These are phyloP conservation scores for Dicerorhinus sumatrensis DNA, from an alignment of 2,113 vertebrate genomes.

Conservation along the genomic window DNA sequence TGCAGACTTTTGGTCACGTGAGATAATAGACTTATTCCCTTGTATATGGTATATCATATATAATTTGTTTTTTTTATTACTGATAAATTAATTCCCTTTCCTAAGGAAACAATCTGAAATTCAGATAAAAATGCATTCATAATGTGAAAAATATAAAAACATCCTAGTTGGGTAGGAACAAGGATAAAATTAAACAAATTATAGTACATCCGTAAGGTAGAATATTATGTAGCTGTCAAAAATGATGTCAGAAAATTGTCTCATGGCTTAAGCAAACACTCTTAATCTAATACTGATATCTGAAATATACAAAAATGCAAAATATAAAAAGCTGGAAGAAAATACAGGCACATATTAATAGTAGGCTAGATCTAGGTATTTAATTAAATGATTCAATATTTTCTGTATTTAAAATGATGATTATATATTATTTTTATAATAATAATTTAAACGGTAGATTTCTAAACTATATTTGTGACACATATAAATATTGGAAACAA, in stretches of 20 bases:
- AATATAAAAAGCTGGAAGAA: neutral
- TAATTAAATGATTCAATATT: constrained; percentile 23
- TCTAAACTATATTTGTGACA: neutral
- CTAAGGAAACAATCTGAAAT: constrained; percentile 30
- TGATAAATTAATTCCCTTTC: neutral
- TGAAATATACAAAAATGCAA: neutral
- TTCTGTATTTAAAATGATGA: constrained; percentile 12
- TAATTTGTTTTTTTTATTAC: neutral
- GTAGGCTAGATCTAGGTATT: neutral
- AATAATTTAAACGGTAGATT: neutral
- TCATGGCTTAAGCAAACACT: neutral
- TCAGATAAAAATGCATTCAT: neutral
- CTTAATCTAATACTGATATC: neutral
- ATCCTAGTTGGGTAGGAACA: neutral
- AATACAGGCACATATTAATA: neutral
- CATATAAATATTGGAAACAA: neutral
- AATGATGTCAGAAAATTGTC: constrained; percentile 28
- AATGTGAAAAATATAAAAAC: neutral
- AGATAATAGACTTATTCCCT: neutral
- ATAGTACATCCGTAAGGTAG: neutral
- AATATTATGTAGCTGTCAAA: neutral
- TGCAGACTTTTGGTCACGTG: neutral
- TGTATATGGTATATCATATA: too few species aligned
- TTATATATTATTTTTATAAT: neutral
- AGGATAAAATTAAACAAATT: constrained; percentile 37